A percentile compares a stretch with the other conserved stretches of the same genome.
Evolutionary conservation across 2,888 invertebrate genomes (phyloP).

Genomic region (Cosmia pyralina): DNA sequence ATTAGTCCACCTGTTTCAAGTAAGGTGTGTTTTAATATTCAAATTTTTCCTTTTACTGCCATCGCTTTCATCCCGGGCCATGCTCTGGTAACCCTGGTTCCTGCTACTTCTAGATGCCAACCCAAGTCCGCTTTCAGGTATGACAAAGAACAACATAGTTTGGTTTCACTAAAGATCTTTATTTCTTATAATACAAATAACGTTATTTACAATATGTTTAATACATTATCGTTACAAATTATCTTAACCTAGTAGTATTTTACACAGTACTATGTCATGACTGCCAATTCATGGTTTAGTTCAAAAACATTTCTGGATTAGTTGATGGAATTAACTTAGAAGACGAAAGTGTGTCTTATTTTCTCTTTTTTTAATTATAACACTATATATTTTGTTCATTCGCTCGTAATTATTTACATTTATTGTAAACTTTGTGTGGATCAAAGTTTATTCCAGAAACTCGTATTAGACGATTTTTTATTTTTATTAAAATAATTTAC

Average conservation of each 20-base stretch:
- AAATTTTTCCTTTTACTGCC: neutral
- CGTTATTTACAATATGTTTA: constrained; percentile 87
- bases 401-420: neutral
- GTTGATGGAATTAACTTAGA: constrained; percentile 6
- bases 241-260: constrained; percentile 69
- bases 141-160: constrained; percentile 31
- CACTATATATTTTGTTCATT: constrained; percentile 16
- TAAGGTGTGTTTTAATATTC: no score
- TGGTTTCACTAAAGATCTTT: constrained; percentile 88
- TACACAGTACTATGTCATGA: constrained; percentile 63
- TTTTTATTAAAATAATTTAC: neutral
- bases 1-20: no score
- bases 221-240: constrained; percentile 73
- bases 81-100: no score
- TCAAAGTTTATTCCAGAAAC: neutral
- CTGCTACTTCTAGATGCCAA: neutral
- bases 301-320: constrained; percentile 33
- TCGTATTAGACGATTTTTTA: neutral
- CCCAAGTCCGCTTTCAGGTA: neutral
- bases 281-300: constrained; percentile 54
- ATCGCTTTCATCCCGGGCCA: neutral
- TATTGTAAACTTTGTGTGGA: neutral
- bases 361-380: constrained; percentile 3
- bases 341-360: constrained; percentile 3
- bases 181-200: constrained; percentile 88